Base-by-base conservation (phyloP, 2,797 vertebrate genomes). In the Taeniopygia guttata region DNA sequence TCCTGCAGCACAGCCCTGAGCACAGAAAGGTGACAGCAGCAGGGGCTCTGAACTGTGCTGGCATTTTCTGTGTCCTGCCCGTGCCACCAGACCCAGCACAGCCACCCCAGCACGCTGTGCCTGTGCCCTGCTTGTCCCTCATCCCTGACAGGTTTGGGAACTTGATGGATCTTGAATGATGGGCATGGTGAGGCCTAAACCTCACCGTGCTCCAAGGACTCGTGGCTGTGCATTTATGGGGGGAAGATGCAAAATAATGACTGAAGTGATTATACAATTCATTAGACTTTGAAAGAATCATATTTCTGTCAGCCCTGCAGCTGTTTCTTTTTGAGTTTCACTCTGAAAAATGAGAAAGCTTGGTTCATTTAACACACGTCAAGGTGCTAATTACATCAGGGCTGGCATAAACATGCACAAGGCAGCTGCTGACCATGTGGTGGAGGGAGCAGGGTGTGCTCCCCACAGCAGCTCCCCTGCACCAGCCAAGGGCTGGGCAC, bases 361-460 rank as follows among this genome's bases (percentile, higher is more conserved):
- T 93, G 75, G 81, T 83, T 96, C 89, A 58, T 91, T 95, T 93
- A 94, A 62, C 89, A 63, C 84, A 60, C 8, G 2, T 90, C 93
- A 91, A 93, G 93, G 87, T 94, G 93, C 84, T 96, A 95, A 96
- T 96, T 95, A 67, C 82, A 93, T 74, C 84, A 75, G 62, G 75
- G 66, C 54, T 90, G 90, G 89, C 89, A 83, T 49, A 80, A 89
- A 87, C 60, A 43, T 74, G 93, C 87, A 72, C 72, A 4, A 83
- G 84, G 78, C 94, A 94, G 89, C 81, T 92, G 94, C 90, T 92
- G 95, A 79, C 95, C 89, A 34, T 82, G 89, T 89, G 92, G 38
- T 7, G 11, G 66, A 52, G 66, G 48, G 82, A 83, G 82, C 5
- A 3, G 75, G 84, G 36, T 45, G 74, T 84, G 76, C 46, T 84